A percentile compares a stretch with the other conserved stretches of the same genome.
Evolutionary conservation across 2,888 invertebrate species (phyloP).

Genomic region (Heteromurus nitidus): DNA sequence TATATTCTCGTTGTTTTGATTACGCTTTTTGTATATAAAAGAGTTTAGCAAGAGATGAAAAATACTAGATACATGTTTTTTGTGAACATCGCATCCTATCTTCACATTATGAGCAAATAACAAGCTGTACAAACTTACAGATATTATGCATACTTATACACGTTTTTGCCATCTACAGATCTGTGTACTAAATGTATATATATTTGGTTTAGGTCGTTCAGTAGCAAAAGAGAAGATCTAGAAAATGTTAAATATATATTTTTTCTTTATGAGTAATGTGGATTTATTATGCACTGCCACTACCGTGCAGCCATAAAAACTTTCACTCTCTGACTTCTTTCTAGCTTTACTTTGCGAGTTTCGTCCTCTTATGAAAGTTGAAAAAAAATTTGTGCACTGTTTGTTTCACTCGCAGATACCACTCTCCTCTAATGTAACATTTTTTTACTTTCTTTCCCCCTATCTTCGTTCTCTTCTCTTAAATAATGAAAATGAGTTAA

Average conservation of each 20-base stretch:
- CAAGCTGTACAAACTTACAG: conserved; percentile 5
- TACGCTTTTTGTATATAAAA: not conserved
- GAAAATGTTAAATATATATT: conserved; percentile 4
- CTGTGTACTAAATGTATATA: not conserved
- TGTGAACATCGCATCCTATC: conserved; percentile 31
- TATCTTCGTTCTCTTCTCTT: not conserved
- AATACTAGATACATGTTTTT: not conserved
- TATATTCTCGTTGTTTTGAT: not conserved
- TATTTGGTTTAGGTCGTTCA: conserved; percentile 4
- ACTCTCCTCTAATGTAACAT: not conserved
- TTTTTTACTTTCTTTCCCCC: not conserved
- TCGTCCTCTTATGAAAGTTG: not conserved
- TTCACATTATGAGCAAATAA: conserved; percentile 46
- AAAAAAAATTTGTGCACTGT: not conserved
- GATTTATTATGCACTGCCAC: conserved; percentile 60
- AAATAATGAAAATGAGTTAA: conserved; percentile 6
- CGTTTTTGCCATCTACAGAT: not conserved
- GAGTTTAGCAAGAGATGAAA: conserved; percentile 2
- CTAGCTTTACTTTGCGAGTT: conserved; percentile 16
- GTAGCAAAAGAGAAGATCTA: not conserved
- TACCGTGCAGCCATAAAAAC: conserved; percentile 44
- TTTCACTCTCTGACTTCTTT: conserved; percentile 20
- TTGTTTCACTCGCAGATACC: not conserved
- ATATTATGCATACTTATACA: not conserved
- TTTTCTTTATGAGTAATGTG: conserved; percentile 56